A percentile compares a stretch with the other conserved stretches of the same genome.
Conservation (phyloP, 2,797 vertebrate genomes). For the Anabacerthia variegaticeps region DNA sequence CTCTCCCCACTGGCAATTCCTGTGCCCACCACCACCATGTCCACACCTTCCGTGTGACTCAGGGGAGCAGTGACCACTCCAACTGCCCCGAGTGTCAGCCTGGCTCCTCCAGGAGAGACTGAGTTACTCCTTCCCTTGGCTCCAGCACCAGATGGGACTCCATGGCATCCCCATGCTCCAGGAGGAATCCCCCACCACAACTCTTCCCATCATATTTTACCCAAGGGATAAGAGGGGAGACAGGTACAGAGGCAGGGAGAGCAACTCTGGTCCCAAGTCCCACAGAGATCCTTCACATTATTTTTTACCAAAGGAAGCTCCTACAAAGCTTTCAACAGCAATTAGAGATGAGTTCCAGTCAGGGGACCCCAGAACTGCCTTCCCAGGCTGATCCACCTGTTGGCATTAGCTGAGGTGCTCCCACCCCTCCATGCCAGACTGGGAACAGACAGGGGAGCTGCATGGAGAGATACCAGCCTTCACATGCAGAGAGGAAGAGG, state of each 20-base stretch:
- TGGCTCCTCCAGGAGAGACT: accelerated
- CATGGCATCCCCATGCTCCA: accelerated
- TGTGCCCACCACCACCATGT: accelerated
- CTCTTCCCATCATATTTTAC: accelerated
- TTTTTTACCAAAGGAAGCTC: neutral
- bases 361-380: neutral
- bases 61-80: neutral
- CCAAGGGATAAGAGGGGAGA: neutral
- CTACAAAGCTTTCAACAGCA: neutral
- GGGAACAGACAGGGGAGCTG: neutral
- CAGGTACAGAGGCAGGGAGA: neutral
- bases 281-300: accelerated
- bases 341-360: neutral
- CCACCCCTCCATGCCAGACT: neutral
- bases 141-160: neutral
- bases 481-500: neutral
- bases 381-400: neutral
- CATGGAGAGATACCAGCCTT: accelerated
- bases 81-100: accelerated
- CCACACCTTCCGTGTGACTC: accelerated
- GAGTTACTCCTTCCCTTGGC: neutral
- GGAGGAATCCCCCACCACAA: accelerated
- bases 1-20: neutral
- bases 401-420: neutral
- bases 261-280: neutral